Conservation (phyloP, 2,113 vertebrate species). For the Pandion haliaetus region DNA sequence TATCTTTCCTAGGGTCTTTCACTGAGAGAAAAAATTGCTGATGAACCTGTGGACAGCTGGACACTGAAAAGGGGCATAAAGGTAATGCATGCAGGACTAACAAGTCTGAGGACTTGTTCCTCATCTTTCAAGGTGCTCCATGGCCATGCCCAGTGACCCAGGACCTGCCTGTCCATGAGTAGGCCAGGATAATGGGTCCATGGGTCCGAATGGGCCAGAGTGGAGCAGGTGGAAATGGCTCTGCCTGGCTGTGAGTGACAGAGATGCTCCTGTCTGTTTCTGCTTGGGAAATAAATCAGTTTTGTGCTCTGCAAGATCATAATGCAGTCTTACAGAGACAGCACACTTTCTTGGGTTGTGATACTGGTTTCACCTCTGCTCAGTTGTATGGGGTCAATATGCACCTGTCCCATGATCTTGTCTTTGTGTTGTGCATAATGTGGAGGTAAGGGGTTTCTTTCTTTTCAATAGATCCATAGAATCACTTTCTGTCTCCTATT, state of each 20-base stretch:
- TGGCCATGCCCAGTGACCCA: fast-evolving
- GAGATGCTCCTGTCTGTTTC: not conserved
- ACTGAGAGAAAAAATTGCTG: not conserved
- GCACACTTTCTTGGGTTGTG: not conserved
- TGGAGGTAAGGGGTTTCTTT: not conserved
- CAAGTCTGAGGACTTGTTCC: not conserved
- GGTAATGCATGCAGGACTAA: not conserved
- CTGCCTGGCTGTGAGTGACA: not conserved
- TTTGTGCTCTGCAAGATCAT: not conserved
- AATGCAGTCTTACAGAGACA: not conserved
- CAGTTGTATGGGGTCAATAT: not conserved
- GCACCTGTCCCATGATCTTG: not conserved
- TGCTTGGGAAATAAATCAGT: not conserved
- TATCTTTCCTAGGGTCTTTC: not conserved
- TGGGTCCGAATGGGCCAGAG: not conserved
- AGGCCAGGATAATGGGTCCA: fast-evolving
- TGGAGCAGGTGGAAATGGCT: not conserved
- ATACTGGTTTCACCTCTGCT: not conserved
- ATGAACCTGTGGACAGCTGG: not conserved
- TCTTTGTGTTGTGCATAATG: not conserved
- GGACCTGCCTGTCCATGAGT: too few species aligned
- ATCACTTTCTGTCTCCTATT: not conserved
- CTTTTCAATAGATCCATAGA: not conserved
- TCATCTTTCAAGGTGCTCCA: not conserved
- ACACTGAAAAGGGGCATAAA: not conserved